Evolutionary conservation across 2,888 invertebrate genomes (phyloP).

Genomic region (Masnerella sp.): DNA sequence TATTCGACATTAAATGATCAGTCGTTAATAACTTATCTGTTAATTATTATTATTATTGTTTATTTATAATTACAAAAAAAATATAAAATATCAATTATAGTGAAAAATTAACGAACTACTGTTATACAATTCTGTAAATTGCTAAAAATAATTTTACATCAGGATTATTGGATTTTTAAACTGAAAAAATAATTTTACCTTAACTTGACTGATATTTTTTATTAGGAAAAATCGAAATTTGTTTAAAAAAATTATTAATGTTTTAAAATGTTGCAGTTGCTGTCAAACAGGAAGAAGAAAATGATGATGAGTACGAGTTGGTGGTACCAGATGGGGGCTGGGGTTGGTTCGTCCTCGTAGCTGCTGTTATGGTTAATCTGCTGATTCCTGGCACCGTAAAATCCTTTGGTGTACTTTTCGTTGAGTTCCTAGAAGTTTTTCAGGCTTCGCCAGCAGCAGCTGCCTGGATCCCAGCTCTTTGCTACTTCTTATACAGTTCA

Average conservation of each 20-base stretch:
- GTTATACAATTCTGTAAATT: no score
- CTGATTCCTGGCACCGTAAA: conserved; percentile 92
- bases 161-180: no score
- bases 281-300: not conserved
- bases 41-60: no score
- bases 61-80: no score
- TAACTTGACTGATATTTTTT: no score
- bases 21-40: no score
- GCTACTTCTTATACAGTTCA: conserved; percentile 93
- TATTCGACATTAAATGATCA: no score
- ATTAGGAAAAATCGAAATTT: no score
- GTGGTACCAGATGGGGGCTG: conserved; percentile 91
- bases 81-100: no score
- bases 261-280: not conserved
- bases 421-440: conserved; percentile 90
- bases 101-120: no score
- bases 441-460: conserved; percentile 85
- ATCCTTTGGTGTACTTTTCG: conserved; percentile 90
- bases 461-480: conserved; percentile 91
- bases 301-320: conserved; percentile 78
- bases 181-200: no score
- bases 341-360: conserved; percentile 88
- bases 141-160: no score
- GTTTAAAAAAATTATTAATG: not conserved
- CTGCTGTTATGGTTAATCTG: conserved; percentile 88